Conservation (phyloP, 2,797 vertebrate species). For the Alectoris magna region DNA sequence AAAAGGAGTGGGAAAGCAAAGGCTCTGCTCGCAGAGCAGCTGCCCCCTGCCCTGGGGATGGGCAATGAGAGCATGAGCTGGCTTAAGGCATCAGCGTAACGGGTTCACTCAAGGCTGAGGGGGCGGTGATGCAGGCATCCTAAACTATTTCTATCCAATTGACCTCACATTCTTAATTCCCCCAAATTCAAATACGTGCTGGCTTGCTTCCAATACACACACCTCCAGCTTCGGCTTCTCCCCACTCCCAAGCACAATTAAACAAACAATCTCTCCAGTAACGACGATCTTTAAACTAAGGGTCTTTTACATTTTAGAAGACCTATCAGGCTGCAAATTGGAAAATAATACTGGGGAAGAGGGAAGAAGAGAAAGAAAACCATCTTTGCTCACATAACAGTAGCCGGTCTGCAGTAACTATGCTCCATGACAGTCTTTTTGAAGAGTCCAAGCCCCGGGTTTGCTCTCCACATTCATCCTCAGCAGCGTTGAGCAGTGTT, state of each 20-base stretch:
- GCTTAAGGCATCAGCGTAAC: neutral
- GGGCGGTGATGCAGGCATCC: neutral
- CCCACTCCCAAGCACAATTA: neutral
- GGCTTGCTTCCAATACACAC: neutral
- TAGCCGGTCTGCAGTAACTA: neutral
- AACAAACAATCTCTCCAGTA: neutral
- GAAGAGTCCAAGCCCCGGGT: neutral
- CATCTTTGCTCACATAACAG: neutral
- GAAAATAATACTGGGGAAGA: neutral
- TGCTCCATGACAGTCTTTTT: slow-evolving; percentile 13
- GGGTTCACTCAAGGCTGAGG: neutral
- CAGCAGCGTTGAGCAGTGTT: neutral
- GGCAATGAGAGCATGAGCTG: neutral
- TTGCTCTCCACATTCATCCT: neutral
- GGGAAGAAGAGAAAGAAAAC: neutral
- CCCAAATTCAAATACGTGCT: neutral
- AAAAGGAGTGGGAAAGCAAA: neutral
- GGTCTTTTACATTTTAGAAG: neutral
- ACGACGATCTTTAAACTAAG: neutral
- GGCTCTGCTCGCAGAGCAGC: fast-evolving
- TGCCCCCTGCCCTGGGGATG: neutral
- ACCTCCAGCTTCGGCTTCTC: neutral
- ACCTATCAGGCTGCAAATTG: neutral
- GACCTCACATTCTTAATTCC: neutral
- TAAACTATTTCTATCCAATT: neutral